Evolutionary conservation across 2,888 invertebrate genomes (phyloP).

Genomic region (Leptura quadrifasciata): DNA sequence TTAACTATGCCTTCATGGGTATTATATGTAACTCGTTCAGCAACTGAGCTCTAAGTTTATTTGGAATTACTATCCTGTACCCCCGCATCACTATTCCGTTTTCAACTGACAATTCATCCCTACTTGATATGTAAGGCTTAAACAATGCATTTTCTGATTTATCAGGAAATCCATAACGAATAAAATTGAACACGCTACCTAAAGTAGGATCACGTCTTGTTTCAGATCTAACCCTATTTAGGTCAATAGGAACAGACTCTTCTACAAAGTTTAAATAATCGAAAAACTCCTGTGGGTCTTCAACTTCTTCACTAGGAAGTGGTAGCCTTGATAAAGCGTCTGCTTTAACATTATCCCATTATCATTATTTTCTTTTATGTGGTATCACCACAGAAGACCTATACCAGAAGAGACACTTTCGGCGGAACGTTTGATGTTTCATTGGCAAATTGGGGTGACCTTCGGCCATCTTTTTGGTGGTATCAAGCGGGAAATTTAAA

Average conservation of each 20-base stretch:
- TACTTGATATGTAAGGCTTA: background rate
- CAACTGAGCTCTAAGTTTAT: background rate
- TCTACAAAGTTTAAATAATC: no score
- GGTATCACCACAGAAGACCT: no score
- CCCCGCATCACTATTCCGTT: background rate
- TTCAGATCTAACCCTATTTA: background rate
- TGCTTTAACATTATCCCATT: no score
- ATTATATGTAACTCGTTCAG: background rate
- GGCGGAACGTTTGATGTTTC: no score
- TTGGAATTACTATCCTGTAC: background rate
- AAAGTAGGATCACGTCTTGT: background rate
- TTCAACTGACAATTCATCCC: background rate
- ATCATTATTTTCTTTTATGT: no score
- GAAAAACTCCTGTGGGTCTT: no score
- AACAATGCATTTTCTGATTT: background rate
- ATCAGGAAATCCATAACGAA: background rate
- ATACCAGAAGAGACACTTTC: no score
- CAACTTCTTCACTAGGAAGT: no score
- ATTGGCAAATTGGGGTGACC: no score
- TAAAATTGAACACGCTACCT: background rate
- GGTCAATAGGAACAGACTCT: background rate
- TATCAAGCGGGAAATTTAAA: no score
- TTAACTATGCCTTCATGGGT: background rate
- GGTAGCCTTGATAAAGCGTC: no score
- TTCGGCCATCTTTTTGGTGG: no score